phyloP scores from a whole-genome alignment of 2,888 invertebrate genomes.

The Campoletis raptor region DNA sequence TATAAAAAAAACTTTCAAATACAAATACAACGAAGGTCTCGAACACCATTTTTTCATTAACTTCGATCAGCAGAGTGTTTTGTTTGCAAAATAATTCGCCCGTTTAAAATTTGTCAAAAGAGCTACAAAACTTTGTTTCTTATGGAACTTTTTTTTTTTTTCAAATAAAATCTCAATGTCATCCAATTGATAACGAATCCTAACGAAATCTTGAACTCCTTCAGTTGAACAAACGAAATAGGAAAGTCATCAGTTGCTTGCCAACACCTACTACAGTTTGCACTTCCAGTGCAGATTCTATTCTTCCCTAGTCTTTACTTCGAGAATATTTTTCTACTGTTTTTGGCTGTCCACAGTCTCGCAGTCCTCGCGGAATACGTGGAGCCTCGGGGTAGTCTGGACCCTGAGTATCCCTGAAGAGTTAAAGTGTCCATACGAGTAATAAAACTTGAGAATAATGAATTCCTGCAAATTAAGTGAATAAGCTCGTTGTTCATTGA shows the following conservation, averaged over 20 bases:
- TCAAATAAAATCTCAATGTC: neutral
- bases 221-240: neutral
- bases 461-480: neutral
- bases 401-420: neutral
- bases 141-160: neutral
- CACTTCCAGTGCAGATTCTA: neutral
- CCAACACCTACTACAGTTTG: neutral
- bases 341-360: neutral
- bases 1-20: slow-evolving; percentile 24
- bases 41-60: neutral
- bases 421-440: neutral
- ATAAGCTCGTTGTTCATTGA: neutral
- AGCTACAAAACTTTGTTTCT: neutral
- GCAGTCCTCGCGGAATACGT: neutral
- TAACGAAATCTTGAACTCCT: neutral
- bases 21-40: neutral
- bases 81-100: neutral
- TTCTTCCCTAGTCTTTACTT: neutral
- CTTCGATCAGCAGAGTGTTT: neutral
- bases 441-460: slow-evolving; percentile 20
- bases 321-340: neutral
- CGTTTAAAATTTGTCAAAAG: neutral
- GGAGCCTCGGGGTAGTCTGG: neutral
- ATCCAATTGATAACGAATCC: neutral
- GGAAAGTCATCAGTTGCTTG: neutral